Conservation (phyloP, 1,140 invertebrate genomes). For the Aphidius gifuensis region DNA sequence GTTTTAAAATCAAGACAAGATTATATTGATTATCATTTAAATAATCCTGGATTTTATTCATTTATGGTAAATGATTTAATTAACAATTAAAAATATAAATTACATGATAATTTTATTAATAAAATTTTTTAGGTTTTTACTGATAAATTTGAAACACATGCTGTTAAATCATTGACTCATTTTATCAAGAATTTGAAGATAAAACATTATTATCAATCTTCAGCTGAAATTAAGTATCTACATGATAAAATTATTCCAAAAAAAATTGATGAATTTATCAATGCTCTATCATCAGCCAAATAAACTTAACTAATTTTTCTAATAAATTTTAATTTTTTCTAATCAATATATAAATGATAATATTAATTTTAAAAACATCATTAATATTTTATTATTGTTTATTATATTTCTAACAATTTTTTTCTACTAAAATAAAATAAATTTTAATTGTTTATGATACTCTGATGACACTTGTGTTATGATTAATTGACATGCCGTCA, state of each 20-base stretch:
- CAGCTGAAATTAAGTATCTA: slow-evolving; percentile 31
- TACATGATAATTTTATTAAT: slow-evolving; percentile 5
- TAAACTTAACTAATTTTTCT: too few relatives aligned
- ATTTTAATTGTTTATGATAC: too few relatives aligned
- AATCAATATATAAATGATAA: too few relatives aligned
- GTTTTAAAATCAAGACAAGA: slow-evolving; percentile 34
- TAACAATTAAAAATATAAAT: slow-evolving; percentile 1
- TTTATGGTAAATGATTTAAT: slow-evolving; percentile 26
- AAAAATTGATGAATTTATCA: slow-evolving; percentile 21
- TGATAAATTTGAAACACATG: slow-evolving; percentile 30
- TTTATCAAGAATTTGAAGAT: slow-evolving; percentile 29
- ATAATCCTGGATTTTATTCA: slow-evolving; percentile 39
- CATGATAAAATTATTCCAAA: slow-evolving; percentile 24
- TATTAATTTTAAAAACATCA: too few relatives aligned
- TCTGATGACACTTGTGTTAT: too few relatives aligned
- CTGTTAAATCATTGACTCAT: slow-evolving; percentile 28
- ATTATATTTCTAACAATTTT: too few relatives aligned
- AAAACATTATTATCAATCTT: slow-evolving; percentile 22
- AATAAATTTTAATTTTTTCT: too few relatives aligned
- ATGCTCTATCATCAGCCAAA: not conserved
- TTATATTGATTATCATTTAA: slow-evolving; percentile 35
- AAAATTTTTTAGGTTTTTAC: slow-evolving; percentile 22
- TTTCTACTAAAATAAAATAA: too few relatives aligned
- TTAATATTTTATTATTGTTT: too few relatives aligned
- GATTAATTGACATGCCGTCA: too few relatives aligned